Evolutionary conservation across 1,140 invertebrate genomes (phyloP).

Genomic region (Danaus plexippus): DNA sequence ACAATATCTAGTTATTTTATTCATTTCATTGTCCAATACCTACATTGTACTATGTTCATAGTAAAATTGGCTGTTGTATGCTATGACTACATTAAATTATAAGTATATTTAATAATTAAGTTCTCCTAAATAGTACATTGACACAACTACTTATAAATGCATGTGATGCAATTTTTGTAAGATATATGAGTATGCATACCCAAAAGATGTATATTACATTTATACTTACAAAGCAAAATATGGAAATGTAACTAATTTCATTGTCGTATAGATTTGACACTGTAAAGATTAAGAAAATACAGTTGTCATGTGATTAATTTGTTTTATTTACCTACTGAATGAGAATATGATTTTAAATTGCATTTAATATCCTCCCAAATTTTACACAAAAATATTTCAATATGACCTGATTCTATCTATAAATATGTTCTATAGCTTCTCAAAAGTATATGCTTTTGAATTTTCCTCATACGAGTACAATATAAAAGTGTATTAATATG

Average conservation of each 20-base stretch:
- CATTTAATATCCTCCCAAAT: not conserved
- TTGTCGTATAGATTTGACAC: slow-evolving; percentile 32
- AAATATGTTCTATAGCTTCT: too few species aligned
- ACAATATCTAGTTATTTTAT: too few species aligned
- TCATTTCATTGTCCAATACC: not conserved
- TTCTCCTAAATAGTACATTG: slow-evolving; percentile 4
- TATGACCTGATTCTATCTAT: too few species aligned
- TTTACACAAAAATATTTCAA: slow-evolving; percentile 15
- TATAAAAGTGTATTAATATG: too few species aligned
- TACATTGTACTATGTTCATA: not conserved
- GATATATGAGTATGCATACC: slow-evolving; percentile 5
- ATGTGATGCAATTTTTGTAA: slow-evolving; percentile 16
- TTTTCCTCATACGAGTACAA: too few species aligned
- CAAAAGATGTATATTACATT: slow-evolving; percentile 6
- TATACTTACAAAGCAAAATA: slow-evolving; percentile 8
- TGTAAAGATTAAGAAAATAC: slow-evolving; percentile 49
- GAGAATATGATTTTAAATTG: slow-evolving; percentile 1
- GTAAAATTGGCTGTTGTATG: too few species aligned
- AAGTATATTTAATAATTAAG: slow-evolving; percentile 3
- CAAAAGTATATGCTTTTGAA: too few species aligned
- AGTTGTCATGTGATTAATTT: slow-evolving; percentile 38
- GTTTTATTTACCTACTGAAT: slow-evolving; percentile 28
- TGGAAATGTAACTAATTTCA: slow-evolving; percentile 15
- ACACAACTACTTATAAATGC: slow-evolving; percentile 5
- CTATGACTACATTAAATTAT: not conserved